Evolutionary conservation across 2,113 vertebrate genomes (phyloP), one percentile per base, ranked within the genome.

Genomic region (Origma solitaria): DNA sequence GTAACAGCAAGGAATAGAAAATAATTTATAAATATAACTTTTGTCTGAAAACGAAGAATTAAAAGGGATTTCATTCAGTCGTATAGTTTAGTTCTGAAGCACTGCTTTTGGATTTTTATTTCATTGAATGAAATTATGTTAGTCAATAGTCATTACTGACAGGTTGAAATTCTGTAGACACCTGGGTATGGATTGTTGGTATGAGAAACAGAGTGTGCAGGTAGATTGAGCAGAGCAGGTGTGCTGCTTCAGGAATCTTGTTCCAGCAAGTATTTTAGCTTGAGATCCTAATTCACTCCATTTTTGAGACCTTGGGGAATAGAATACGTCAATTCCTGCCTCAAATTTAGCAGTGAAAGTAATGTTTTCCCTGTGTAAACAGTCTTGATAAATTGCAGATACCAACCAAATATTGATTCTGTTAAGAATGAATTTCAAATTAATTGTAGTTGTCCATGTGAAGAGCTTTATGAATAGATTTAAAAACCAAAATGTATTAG

Each of bases 351-450:
- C n/a, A 40, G 38, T 81, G 72, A 86, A 94, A 90, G 11, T 10
- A 22, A 73, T 90, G 22, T 83, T 94, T 97, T 66, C 38, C 20
- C 38, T 22, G 11, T 62, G 45, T 83, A 94, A 93, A 80, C n/a
- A 54, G 50, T 38, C 61, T 64, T 80, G 53, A 72, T 82, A 80
- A 69, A 91, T 87, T 93, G 62, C 25, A 70, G 82, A 62, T 82
- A 83, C 38, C 33, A 86, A 62, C 18, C 18, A 93, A 93, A 94
- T 90, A 93, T 66, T 92, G 79, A 69, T 95, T 95, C 62, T 70
- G n/a, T 80, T 73, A 90, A 92, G 58, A 66, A 57, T 0, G 0
- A 65, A 45, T 88, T 94, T 93, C 66, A 92, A 70, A 86, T 92
- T 92, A 82, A 69, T 95, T 92, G 93, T 76, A 77, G 27, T 77